Conservation (phyloP, 2,888 invertebrate genomes). For the Cephus runcator region DNA sequence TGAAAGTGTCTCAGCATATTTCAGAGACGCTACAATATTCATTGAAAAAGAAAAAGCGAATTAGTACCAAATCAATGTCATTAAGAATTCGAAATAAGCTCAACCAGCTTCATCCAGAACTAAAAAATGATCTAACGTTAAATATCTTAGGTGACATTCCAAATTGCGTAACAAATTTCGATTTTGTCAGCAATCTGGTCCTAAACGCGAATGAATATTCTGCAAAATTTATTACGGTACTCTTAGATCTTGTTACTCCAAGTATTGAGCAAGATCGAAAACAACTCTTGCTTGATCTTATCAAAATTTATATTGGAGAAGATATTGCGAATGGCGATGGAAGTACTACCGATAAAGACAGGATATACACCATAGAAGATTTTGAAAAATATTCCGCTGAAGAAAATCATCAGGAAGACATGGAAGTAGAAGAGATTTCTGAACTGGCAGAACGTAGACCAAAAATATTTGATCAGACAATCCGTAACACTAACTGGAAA, state of each 20-base stretch:
- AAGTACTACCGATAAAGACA: conserved; percentile 33
- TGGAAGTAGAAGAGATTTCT: conserved; percentile 7
- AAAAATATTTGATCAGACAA: conserved; percentile 36
- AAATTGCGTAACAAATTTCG: conserved; percentile 38
- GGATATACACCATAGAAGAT: conserved; percentile 67
- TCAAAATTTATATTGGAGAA: conserved; percentile 52
- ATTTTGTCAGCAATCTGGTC: conserved; percentile 44
- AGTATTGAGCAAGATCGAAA: conserved; percentile 31
- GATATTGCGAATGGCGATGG: conserved; percentile 39
- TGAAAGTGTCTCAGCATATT: conserved; percentile 53
- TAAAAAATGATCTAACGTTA: conserved; percentile 39
- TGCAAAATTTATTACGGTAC: conserved; percentile 37
- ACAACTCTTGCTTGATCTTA: conserved; percentile 39
- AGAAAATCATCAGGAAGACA: conserved; percentile 8
- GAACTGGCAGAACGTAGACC: conserved; percentile 8
- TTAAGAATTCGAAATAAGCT: conserved; percentile 40
- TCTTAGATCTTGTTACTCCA: conserved; percentile 47
- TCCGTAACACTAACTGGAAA: conserved; percentile 50
- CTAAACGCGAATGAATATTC: conserved; percentile 46
- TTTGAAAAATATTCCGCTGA: conserved; percentile 42
- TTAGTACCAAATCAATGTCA: conserved; percentile 31
- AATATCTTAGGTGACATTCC: conserved; percentile 40
- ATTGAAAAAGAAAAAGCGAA: conserved; percentile 26
- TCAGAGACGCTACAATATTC: conserved; percentile 44
- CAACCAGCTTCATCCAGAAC: conserved; percentile 37